A percentile compares a stretch with the other conserved stretches of the same genome.
Conservation (phyloP, 2,113 vertebrate genomes). For the Anhinga anhinga region DNA sequence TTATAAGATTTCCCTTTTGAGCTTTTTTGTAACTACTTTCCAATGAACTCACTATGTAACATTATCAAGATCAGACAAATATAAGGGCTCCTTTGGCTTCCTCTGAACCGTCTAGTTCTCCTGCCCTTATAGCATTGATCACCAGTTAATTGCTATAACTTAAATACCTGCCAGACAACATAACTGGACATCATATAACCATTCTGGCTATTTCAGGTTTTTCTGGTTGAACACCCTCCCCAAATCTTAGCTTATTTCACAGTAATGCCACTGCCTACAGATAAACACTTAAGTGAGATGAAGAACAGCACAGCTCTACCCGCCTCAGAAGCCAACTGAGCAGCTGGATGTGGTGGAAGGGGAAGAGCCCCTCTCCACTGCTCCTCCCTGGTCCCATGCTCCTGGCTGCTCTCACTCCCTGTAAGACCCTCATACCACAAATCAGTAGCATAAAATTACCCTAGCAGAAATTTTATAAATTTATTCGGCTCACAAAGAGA, state of each 20-base stretch:
- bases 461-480: neutral
- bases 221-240: neutral
- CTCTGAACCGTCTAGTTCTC: neutral
- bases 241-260: neutral
- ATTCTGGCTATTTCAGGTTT: neutral
- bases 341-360: neutral
- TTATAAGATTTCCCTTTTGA: neutral
- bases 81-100: neutral
- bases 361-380: rapidly evolving
- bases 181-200: neutral
- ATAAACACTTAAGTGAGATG: neutral
- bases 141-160: neutral
- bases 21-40: neutral
- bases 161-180: neutral
- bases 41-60: neutral
- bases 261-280: neutral
- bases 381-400: neutral
- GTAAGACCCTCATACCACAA: neutral
- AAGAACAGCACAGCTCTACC: neutral
- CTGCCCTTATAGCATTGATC: neutral
- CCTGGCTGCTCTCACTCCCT: neutral
- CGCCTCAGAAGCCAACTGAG: neutral
- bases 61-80: neutral
- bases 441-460: neutral
- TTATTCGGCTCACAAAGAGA: neutral